Conservation (phyloP, 2,113 vertebrate genomes). For the Labeo rohita region DNA sequence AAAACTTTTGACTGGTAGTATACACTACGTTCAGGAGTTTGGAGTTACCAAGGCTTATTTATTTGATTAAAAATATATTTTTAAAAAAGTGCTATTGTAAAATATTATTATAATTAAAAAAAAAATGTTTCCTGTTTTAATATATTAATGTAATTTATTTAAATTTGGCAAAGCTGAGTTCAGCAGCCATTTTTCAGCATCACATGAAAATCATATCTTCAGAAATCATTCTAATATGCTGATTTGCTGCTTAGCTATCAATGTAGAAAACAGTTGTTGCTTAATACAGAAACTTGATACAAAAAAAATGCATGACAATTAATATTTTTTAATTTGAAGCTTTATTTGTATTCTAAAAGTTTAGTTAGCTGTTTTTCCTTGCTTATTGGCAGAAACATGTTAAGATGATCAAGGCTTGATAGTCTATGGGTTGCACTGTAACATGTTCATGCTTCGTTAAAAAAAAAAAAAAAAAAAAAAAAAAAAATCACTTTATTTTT, state of each 20-base stretch:
- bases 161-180: neutral
- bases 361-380: too few species aligned
- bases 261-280: neutral
- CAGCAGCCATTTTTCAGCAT: neutral
- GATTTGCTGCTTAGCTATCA: neutral
- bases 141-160: neutral
- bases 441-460: too few species aligned
- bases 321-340: too few species aligned
- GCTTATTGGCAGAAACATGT: too few species aligned
- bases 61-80: neutral
- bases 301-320: too few species aligned
- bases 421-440: too few species aligned
- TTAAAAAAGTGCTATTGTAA: neutral
- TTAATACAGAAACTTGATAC: too few species aligned
- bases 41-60: neutral
- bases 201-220: neutral
- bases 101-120: neutral
- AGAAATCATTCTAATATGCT: neutral
- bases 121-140: neutral
- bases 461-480: too few species aligned
- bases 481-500: too few species aligned
- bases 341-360: too few species aligned
- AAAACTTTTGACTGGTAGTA: too few species aligned
- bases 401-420: too few species aligned
- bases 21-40: neutral